phyloP scores from a whole-genome alignment of 2,797 vertebrate species.

The Liparis tanakae region DNA sequence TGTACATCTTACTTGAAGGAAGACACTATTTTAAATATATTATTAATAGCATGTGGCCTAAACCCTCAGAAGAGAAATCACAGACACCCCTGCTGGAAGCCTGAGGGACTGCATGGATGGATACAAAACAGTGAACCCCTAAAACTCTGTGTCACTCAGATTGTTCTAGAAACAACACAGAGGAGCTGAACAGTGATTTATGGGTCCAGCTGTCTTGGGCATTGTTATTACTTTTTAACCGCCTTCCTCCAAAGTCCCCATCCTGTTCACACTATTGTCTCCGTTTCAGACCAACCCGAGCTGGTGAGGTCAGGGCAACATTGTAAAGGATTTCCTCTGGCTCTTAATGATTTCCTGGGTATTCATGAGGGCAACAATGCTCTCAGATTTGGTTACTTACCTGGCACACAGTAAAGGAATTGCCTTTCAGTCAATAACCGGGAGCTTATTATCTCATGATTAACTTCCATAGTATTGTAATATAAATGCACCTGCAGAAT shows the following conservation, averaged over 20 bases:
- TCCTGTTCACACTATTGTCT: conserved; percentile 84
- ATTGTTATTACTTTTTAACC: conserved; percentile 58
- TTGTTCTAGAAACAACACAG: conserved; percentile 18
- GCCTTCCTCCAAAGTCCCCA: conserved; percentile 62
- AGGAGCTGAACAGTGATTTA: conserved; percentile 53
- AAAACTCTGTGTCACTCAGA: conserved; percentile 13
- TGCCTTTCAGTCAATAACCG: conserved; percentile 65
- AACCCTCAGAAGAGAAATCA: conserved; percentile 15
- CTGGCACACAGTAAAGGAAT: conserved; percentile 69
- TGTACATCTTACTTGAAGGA: conserved; percentile 1
- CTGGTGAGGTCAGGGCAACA: conserved; percentile 81
- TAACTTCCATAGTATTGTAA: conserved; percentile 40
- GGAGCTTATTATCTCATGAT: conserved; percentile 65
- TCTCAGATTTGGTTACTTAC: conserved; percentile 75
- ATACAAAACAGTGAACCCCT: conserved; percentile 20
- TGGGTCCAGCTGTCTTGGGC: conserved; percentile 50
- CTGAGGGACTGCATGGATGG: neutral
- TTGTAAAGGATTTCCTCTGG: conserved; percentile 84
- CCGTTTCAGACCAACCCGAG: conserved; percentile 69
- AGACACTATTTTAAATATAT: neutral
- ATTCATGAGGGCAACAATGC: conserved; percentile 80
- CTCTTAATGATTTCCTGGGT: conserved; percentile 84
- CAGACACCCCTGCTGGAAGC: conserved; percentile 10
- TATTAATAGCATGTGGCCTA: conserved; percentile 19
- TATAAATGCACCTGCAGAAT: conserved; percentile 48